Evolutionary conservation across 23 tunicate species (phyloP), one percentile per base, ranked within the genome.

Genomic region (Ascidia mentula): DNA sequence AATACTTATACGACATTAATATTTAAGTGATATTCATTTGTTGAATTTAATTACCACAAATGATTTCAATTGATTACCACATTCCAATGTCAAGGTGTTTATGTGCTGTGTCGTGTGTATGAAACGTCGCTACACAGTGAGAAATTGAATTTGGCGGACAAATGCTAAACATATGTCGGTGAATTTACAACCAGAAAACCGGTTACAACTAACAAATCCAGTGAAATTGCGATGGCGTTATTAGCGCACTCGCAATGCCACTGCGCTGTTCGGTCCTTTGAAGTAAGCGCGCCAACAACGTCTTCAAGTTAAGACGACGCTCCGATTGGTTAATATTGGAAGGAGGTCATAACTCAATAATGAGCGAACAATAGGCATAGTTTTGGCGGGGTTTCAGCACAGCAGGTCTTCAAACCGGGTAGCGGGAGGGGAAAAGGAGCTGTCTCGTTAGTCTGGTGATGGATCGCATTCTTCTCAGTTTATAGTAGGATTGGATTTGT

Each of bases 381-480:
- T 53, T 53, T 53, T 6, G 65, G 65, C 65, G 65, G 65, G 65
- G 13, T 53, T 53, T 6, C 65, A 53, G 65, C 65, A 53, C 65
- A 53, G 65, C 65, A 53, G 65, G 65, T 53, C 65, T 53, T 53
- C 13, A 9, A 53, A 53, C 65, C 65, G 13, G 12, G 53, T 42
- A 53, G 65, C 65, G 13, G 65, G 65, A 53, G 65, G 65, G 65
- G 24, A 53, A 9, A 53, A 53, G 65, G 22, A 53, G 65, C 65
- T 53, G 65, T 53, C 65, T 53, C 65, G 65, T 53, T 53, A 9
- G 65, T 53, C 65, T 53, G 65, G 65, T 53, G 65, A 53, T 53
- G 22, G 65, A 53, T 53, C 65, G 65, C 65, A 53, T 53, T 53
- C 65, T 53, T 28, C 65, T 5, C 65, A 53, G 65, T 53, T 53